Base-by-base conservation (phyloP, 2,888 invertebrate species). In the Electrophaes corylata region DNA sequence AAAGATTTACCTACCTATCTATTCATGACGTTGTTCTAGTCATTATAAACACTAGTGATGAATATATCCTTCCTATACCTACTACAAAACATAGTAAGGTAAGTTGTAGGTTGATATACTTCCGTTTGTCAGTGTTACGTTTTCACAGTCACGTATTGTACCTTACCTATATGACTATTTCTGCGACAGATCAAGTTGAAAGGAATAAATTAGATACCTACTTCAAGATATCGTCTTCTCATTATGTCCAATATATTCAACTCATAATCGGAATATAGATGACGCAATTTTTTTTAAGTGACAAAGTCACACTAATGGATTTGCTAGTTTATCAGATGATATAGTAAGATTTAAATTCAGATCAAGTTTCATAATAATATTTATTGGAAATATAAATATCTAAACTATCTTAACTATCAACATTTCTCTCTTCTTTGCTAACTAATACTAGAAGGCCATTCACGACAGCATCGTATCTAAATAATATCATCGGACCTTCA, bases 391-490 rank as follows among this genome's bases (percentile, higher is more conserved):
- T 76, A 75, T 78, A 75, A 76, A 75, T 76, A 74, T 73, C 62
- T 73, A 75, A 66, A 79, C 79, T 80, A 83, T 79, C 76, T 55
- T 82, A 81, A 78, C 76, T 83, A 87, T 85, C 81, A 86, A 86
- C 81, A 80, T 78, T 75, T 78, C 76, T 72, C 77, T 78, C 76
- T 78, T 43, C 78, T 71, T 65, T 71, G 78, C 79, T 88, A 86
- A 61, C 60, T 67, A 65, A 88, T 88, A 88, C 88, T 88, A 87
- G 83, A 88, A 88, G 86, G 88, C 75, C 87, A 86, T 78, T 75
- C 82, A 76, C 80, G 82, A 87, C 85, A 89, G 85, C 86, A 76
- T 73, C 73, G 76, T 73, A 70, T 78, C 66, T 76, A 37, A 73
- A 77, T 78, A 79, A 79, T 82, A 84, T 79, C 75, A 84, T 80